phyloP scores from a whole-genome alignment of 2,888 invertebrate genomes.

The Tenthredo scrophulariae region DNA sequence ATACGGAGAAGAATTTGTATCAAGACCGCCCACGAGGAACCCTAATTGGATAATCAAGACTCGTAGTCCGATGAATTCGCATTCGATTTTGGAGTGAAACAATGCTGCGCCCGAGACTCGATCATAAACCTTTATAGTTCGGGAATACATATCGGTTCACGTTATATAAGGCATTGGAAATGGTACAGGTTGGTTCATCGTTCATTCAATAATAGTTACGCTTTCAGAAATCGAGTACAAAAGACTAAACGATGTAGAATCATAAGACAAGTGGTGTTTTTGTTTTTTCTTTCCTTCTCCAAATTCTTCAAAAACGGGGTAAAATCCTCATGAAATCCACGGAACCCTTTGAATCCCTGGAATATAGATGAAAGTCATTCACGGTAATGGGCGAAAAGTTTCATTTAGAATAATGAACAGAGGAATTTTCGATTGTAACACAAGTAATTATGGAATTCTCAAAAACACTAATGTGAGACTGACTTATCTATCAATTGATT shows the following conservation, averaged over 20 bases:
- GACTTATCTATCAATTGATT: neutral
- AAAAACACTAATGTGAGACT: neutral
- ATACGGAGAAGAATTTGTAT: slow-evolving; percentile 43
- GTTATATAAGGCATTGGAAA: slow-evolving; percentile 1
- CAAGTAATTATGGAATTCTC: neutral
- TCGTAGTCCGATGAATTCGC: slow-evolving; percentile 40
- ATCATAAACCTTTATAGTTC: slow-evolving; percentile 44
- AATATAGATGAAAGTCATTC: neutral
- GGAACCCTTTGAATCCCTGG: neutral
- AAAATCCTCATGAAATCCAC: neutral
- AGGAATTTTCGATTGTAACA: neutral
- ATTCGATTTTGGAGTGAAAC: slow-evolving; percentile 51
- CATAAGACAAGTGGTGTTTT: neutral
- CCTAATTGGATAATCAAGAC: slow-evolving; percentile 51
- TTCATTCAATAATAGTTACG: neutral
- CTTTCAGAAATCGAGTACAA: neutral
- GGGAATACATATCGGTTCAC: neutral
- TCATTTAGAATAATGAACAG: neutral
- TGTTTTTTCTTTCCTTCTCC: neutral
- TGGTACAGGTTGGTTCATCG: neutral
- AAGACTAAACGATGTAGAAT: neutral
- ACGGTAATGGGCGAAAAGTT: neutral
- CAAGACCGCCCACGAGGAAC: slow-evolving; percentile 46
- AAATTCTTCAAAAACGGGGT: neutral
- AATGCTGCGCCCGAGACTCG: slow-evolving; percentile 22